A percentile compares a stretch with the other conserved stretches of the same genome.
Conservation (phyloP, 2,888 invertebrate species). For the Teinopalpus imperialis region DNA sequence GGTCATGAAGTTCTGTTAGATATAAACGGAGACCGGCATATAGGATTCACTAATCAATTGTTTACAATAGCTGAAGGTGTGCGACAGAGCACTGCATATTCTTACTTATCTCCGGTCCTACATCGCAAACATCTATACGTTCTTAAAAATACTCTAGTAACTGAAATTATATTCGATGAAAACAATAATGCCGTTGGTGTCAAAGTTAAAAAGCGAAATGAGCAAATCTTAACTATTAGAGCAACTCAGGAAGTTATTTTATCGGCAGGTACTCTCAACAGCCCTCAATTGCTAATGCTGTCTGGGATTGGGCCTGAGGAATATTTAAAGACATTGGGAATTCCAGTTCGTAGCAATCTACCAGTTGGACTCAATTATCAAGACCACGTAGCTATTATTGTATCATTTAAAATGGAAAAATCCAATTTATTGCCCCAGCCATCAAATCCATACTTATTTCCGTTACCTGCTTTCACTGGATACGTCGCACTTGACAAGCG, state of each 20-base stretch:
- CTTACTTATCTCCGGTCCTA: conserved; percentile 37
- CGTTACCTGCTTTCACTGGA: conserved; percentile 34
- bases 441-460: conserved; percentile 30
- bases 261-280: conserved; percentile 46
- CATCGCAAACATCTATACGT: conserved; percentile 39
- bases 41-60: conserved; percentile 42
- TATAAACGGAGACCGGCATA: conserved; percentile 40
- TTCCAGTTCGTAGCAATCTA: conserved; percentile 39
- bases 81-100: conserved; percentile 44
- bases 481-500: conserved; percentile 32
- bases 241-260: conserved; percentile 46
- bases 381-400: conserved; percentile 36
- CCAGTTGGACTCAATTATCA: conserved; percentile 48
- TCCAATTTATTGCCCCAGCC: conserved; percentile 8
- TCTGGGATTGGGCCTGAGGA: conserved; percentile 49
- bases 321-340: conserved; percentile 37
- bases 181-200: conserved; percentile 43
- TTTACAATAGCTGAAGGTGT: conserved; percentile 39
- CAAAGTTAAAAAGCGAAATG: conserved; percentile 28
- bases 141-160: conserved; percentile 42
- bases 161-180: conserved; percentile 41
- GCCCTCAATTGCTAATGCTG: conserved; percentile 46
- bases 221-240: conserved; percentile 31
- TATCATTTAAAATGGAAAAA: conserved; percentile 30
- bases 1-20: conserved; percentile 43